Base-by-base conservation (phyloP, 1,140 invertebrate species). In the Bactericera cockerelli region DNA sequence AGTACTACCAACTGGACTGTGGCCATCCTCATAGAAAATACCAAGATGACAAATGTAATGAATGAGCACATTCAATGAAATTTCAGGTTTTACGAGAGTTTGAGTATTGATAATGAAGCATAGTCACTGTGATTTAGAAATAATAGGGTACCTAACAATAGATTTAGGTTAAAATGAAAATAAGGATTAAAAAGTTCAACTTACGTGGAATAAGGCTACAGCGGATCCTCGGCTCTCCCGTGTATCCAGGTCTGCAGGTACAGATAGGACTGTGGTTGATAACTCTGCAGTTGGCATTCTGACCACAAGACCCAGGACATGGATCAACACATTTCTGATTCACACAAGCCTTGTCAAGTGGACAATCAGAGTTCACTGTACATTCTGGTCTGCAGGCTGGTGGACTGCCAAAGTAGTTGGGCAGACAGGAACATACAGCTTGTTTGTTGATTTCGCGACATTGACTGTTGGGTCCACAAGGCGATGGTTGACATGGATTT, bases 371-470 rank as follows among this genome's bases (percentile, higher is more conserved):
- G 63, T 72, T 79, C 6, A 76, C 66, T 4, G 77, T 71, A 68
- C 84, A 87, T 68, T 86, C 81, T 1, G 82, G 81, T 57, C 77
- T 75, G 68, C 84, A 86, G 21, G 74, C 75, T 57, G 81, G 78
- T 16, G 82, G 81, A 69, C 72, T 80, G 57, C 83, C 84, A 21
- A 77, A 72, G 66, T 81, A 83, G 16, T 66, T 69, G 19, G 68
- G 64, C 28, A 73, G 67, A 65, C 76, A 78, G 10, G 69, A 69
- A 61, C 76, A 77, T 1, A 72, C 66, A 33, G 69, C 68, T 60
- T 68, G 67, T 11, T 66, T 67, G 55, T 69, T 68, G 1, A 63
- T 58, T 60, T 68, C 67, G 59, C 67, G 59, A 59, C 72, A 75
- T 58, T 72, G 64, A 33, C 74, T 74, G 65, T 76, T 74, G 16